These are phyloP conservation scores for Ostrea edulis DNA, from an alignment of 1,140 invertebrate genomes.

Conservation along the genomic window DNA sequence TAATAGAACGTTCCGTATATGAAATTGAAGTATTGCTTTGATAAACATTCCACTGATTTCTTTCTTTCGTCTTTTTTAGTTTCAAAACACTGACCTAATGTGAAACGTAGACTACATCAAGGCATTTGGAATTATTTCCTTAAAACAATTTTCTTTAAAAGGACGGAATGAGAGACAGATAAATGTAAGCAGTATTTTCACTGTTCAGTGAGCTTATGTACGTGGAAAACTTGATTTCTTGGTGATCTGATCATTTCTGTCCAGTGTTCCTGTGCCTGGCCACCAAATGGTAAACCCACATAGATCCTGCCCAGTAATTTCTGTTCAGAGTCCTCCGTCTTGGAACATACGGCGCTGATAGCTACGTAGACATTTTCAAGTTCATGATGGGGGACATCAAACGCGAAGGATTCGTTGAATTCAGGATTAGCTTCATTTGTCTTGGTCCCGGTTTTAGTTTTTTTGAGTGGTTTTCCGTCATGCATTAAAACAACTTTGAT, in stretches of 20 bases:
- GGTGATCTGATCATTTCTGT: conserved; percentile 67
- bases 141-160: neutral
- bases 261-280: conserved; percentile 66
- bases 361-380: conserved; percentile 91
- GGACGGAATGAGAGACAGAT: neutral
- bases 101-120: too few relatives aligned
- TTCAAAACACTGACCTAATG: too few relatives aligned
- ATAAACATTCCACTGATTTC: too few relatives aligned
- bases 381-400: conserved; percentile 83
- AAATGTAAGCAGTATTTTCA: neutral
- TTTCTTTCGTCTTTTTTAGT: too few relatives aligned
- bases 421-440: conserved; percentile 81
- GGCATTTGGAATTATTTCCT: too few relatives aligned
- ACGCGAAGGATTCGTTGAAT: conserved; percentile 82
- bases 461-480: conserved; percentile 81
- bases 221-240: conserved; percentile 66
- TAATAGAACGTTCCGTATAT: too few relatives aligned
- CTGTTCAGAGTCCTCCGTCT: conserved; percentile 84
- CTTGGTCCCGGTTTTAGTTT: conserved; percentile 82
- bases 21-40: too few relatives aligned
- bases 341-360: conserved; percentile 96
- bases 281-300: conserved; percentile 66
- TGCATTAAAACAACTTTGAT: conserved; percentile 82
- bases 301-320: conserved; percentile 67
- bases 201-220: conserved; percentile 58